Percentiles rank a stretch among this genome's conserved stretches.
phyloP scores from a whole-genome alignment of 1,140 invertebrate genomes.

The Chironomus striatipennis region DNA sequence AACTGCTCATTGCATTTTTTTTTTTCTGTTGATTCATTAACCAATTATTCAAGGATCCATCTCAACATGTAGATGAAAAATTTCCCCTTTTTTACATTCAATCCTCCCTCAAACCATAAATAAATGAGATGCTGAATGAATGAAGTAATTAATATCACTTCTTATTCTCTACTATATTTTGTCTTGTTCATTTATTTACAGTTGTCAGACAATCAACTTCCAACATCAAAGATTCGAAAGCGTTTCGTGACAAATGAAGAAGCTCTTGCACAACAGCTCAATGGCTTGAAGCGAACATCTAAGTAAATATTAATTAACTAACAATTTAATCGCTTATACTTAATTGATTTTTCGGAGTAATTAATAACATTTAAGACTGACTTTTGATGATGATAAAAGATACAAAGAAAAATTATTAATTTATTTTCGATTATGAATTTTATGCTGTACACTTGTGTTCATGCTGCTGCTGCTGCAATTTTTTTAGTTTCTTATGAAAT shows the following conservation, averaged over 20 bases:
- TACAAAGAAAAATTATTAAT: background rate
- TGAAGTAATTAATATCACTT: background rate
- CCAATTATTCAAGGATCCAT: too few species aligned
- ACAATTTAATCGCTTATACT: background rate
- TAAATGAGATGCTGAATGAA: too few species aligned
- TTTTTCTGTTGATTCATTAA: too few species aligned
- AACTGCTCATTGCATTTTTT: too few species aligned
- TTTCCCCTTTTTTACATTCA: too few species aligned
- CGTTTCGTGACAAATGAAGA: slow-evolving; percentile 26
- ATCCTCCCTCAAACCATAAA: too few species aligned
- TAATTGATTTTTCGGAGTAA: background rate
- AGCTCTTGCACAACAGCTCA: slow-evolving; percentile 21
- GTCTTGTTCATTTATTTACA: background rate
- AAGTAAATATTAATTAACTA: slow-evolving; percentile 19
- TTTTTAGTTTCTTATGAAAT: background rate
- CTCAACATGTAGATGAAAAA: too few species aligned
- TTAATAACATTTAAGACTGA: slow-evolving; percentile 14
- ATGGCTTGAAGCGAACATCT: slow-evolving; percentile 24
- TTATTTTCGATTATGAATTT: background rate
- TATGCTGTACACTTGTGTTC: background rate
- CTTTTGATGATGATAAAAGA: slow-evolving; percentile 5
- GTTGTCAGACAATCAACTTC: slow-evolving; percentile 14
- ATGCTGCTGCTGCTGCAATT: background rate
- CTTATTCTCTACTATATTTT: too few species aligned
- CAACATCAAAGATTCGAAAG: slow-evolving; percentile 22